Conservation (phyloP, 37 sponge, comb jelly and placozoan genomes). For the Spongia lamella region DNA sequence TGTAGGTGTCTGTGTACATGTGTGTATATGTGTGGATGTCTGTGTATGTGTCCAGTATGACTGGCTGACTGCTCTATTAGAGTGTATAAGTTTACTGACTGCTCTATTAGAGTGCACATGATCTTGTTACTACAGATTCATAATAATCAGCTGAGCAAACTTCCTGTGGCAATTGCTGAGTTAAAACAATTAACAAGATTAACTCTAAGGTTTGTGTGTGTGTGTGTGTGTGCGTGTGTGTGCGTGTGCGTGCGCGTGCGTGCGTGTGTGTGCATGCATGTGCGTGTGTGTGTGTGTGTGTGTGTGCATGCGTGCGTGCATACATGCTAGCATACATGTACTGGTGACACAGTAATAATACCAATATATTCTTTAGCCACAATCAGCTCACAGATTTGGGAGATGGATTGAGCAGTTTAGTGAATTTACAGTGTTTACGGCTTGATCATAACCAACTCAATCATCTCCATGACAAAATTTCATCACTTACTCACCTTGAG, state of each 20-base stretch:
- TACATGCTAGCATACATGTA: background rate
- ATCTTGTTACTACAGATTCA: slow-evolving; percentile 40
- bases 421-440: slow-evolving; percentile 34
- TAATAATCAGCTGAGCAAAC: slow-evolving; percentile 44
- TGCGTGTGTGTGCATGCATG: background rate
- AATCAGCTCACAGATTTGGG: slow-evolving; percentile 47
- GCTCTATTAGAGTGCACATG: no score
- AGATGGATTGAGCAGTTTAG: slow-evolving; percentile 23
- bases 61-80: slow-evolving; percentile 1
- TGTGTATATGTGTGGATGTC: no score
- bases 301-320: background rate
- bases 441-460: slow-evolving; percentile 72
- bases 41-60: no score
- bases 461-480: slow-evolving; percentile 34
- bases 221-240: background rate
- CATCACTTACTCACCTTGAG: slow-evolving; percentile 30
- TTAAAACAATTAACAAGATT: slow-evolving; percentile 57
- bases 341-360: background rate
- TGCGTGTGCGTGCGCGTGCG: background rate
- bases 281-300: background rate
- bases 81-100: slow-evolving; percentile 1
- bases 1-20: no score
- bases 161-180: slow-evolving; percentile 65
- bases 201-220: slow-evolving; percentile 56
- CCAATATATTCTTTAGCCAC: slow-evolving; percentile 33